phyloP scores from a whole-genome alignment of 53 echinoderm and acorn worm genomes.

The Holothuria scabra region DNA sequence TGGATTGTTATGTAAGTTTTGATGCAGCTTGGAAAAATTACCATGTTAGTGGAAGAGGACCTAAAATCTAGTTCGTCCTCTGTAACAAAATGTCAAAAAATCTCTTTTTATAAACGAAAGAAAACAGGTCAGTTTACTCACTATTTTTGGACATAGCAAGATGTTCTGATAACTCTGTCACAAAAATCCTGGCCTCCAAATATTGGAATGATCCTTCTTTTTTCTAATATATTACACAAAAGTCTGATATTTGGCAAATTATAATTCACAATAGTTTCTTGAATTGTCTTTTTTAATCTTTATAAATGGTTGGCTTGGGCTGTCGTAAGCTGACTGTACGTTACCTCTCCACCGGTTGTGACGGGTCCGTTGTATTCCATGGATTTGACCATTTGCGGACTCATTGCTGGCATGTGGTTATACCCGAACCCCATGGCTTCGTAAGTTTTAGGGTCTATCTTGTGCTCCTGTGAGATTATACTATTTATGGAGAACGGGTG shows the following conservation, averaged over 20 bases:
- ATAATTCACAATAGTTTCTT: neutral
- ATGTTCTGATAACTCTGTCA: too few species aligned
- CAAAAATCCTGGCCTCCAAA: too few species aligned
- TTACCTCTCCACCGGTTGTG: conserved; percentile 80
- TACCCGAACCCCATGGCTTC: conserved; percentile 88
- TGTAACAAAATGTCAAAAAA: too few species aligned
- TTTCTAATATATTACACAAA: neutral
- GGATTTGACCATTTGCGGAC: conserved; percentile 76
- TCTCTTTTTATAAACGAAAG: too few species aligned
- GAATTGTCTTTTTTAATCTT: conserved; percentile 16
- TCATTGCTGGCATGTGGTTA: conserved; percentile 90
- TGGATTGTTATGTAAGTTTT: too few species aligned
- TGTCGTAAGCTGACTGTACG: conserved; percentile 94
- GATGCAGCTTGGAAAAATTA: too few species aligned
- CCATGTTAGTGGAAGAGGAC: too few species aligned
- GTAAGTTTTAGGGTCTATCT: conserved; percentile 95
- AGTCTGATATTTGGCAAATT: conserved; percentile 30
- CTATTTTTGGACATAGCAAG: too few species aligned
- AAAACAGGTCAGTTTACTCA: too few species aligned
- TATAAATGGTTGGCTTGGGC: conserved; percentile 72
- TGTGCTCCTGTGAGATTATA: conserved; percentile 88
- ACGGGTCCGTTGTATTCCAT: conserved; percentile 90
- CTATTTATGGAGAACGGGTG: conserved; percentile 97
- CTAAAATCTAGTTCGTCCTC: neutral
- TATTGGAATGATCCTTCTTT: neutral